Percentiles rank a stretch among this genome's conserved stretches.
Conservation (phyloP, 2,888 invertebrate species). For the Drosophila lutescens region DNA sequence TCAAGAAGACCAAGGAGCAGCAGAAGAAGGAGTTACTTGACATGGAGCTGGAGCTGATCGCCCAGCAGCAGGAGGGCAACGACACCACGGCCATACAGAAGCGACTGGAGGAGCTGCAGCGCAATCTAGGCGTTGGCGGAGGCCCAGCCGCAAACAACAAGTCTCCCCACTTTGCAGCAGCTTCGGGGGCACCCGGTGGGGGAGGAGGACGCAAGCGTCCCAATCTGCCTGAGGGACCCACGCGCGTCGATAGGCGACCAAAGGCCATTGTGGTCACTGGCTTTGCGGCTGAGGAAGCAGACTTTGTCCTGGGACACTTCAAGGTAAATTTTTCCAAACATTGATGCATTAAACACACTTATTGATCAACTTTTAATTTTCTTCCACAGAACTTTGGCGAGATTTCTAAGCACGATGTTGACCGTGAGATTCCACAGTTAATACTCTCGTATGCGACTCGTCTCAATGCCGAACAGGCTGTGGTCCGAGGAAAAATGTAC, state of each 20-base stretch:
- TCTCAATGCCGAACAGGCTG: constrained; percentile 84
- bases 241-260: constrained; percentile 93
- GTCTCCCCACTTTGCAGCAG: constrained; percentile 24
- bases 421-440: constrained; percentile 88
- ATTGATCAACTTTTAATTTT: neutral
- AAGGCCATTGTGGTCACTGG: constrained; percentile 94
- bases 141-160: constrained; percentile 26
- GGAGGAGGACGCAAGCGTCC: constrained; percentile 74
- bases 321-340: constrained; percentile 87
- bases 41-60: constrained; percentile 95
- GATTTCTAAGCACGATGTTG: constrained; percentile 91
- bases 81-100: constrained; percentile 93
- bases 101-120: constrained; percentile 89
- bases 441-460: constrained; percentile 84
- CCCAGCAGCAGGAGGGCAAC: constrained; percentile 93
- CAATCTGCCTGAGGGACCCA: constrained; percentile 82
- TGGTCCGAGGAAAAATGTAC: constrained; percentile 85
- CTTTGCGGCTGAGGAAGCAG: constrained; percentile 93
- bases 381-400: constrained; percentile 91
- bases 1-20: constrained; percentile 90
- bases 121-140: constrained; percentile 75
- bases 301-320: constrained; percentile 92
- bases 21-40: constrained; percentile 95
- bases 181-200: constrained; percentile 41
- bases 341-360: too few species aligned